Conservation (phyloP, 2,113 vertebrate species). For the Pelecanus crispus region DNA sequence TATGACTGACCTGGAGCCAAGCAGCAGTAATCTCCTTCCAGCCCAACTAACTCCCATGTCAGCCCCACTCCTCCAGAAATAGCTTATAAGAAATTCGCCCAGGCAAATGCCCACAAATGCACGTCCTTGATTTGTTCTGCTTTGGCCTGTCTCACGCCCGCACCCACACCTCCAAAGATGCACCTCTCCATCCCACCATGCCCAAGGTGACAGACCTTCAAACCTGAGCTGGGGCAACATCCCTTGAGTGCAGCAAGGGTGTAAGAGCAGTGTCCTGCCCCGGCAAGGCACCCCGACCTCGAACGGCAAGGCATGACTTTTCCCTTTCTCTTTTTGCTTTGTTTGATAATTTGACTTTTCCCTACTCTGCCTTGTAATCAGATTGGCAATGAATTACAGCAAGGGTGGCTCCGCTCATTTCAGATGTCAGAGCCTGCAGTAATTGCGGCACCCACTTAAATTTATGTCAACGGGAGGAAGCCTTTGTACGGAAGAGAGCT, state of each 20-base stretch:
- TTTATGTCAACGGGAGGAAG: background rate
- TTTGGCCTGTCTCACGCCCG: background rate
- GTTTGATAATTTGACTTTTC: background rate
- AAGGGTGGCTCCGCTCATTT: background rate
- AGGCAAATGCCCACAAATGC: fast-evolving
- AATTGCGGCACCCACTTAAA: background rate
- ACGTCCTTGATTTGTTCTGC: background rate
- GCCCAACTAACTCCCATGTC: background rate
- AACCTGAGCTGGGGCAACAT: background rate
- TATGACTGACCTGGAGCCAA: background rate
- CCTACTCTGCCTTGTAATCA: background rate
- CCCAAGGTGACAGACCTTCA: background rate
- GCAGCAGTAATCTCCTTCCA: background rate
- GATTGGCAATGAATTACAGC: background rate
- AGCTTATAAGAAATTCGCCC: background rate
- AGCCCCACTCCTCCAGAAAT: background rate
- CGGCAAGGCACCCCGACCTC: background rate
- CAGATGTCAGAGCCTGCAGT: background rate
- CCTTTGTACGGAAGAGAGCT: background rate
- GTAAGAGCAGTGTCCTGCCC: background rate
- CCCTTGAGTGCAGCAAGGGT: background rate
- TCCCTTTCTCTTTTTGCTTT: background rate
- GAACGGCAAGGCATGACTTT: background rate
- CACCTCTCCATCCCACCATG: background rate
- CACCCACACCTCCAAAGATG: background rate